Base-by-base conservation (phyloP, 1,140 invertebrate species). In the Planococcus citri region DNA sequence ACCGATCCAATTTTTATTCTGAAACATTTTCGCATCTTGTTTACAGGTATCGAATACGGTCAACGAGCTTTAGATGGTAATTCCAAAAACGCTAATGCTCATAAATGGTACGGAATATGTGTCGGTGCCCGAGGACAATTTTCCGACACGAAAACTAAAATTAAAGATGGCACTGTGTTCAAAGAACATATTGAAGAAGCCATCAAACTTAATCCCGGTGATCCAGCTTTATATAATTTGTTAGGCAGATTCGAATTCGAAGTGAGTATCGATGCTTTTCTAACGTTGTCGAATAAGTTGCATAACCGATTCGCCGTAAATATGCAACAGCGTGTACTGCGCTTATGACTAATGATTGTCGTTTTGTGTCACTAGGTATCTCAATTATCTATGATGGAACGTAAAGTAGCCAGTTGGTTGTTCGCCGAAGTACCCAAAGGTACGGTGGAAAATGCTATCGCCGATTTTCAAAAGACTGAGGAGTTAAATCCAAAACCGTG, bases 31-130 rank as follows among this genome's bases (percentile, higher is more conserved):
- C 29, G 4, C 29, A 33, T 51, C 17, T 51, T 20, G 17, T 51
- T 51, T 51, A 51, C 72, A 87, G 86, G 85, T 73, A 79, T 83
- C 69, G 78, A 83, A 38, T 81, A 82, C 73, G 88, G 86, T 70
- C 78, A 83, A 73, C 76, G 77, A 74, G 81, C 87, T 70, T 74
- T 91, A 10, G 75, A 80, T 71, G 68, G 84, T 1, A 79, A 85
- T 71, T 75, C 80, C 2, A 74, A 80, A 20, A 79, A 82, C 75
- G 77, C 82, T 0, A 82, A 89, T 74, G 80, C 85, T 27, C 88
- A 91, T 76, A 92, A 91, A 79, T 92, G 89, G 88, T 89, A 83
- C 78, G 88, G 88, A 9, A 87, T 91, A 67, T 81, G 88, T 1
- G 74, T 89, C 68, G 90, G 90, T 38, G 79, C 79, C 72, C 78